Evolutionary conservation across 1,140 invertebrate species (phyloP).

Genomic region (Pissodes strobi): DNA sequence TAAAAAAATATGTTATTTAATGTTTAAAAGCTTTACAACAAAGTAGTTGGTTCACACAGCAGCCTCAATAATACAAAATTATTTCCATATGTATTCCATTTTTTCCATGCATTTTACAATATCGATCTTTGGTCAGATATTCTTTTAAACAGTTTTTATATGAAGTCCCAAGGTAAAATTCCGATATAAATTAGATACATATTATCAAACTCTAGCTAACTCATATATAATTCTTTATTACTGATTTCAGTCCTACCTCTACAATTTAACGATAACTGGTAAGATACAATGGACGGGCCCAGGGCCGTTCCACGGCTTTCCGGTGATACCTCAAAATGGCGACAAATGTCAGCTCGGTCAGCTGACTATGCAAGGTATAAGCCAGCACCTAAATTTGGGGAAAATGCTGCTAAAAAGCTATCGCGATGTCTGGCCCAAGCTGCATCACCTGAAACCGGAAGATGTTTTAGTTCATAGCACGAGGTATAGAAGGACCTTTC

Average conservation of each 20-base stretch:
- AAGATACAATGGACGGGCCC: slow-evolving; percentile 74
- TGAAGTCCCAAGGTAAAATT: no score
- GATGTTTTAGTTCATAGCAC: slow-evolving; percentile 78
- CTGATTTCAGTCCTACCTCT: slow-evolving; percentile 60
- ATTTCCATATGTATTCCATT: no score
- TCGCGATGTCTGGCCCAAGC: slow-evolving; percentile 51
- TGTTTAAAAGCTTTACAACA: no score
- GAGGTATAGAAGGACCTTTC: slow-evolving; percentile 83
- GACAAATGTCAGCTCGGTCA: slow-evolving; percentile 70
- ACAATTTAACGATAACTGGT: slow-evolving; percentile 62
- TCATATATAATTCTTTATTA: no score
- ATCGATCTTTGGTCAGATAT: no score
- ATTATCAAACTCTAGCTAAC: no score
- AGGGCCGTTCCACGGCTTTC: slow-evolving; percentile 82
- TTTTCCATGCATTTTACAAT: no score
- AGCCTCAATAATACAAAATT: no score
- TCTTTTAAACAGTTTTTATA: no score
- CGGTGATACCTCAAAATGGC: slow-evolving; percentile 67
- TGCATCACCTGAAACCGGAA: slow-evolving; percentile 56
- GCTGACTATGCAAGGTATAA: slow-evolving; percentile 66
- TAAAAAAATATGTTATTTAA: no score
- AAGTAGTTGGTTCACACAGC: no score
- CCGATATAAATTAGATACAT: no score
- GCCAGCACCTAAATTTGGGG: slow-evolving; percentile 79
- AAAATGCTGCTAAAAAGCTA: slow-evolving; percentile 73